These are phyloP conservation scores for Dusona sp. DNA, from an alignment of 2,888 invertebrate species.

Conservation along the genomic window DNA sequence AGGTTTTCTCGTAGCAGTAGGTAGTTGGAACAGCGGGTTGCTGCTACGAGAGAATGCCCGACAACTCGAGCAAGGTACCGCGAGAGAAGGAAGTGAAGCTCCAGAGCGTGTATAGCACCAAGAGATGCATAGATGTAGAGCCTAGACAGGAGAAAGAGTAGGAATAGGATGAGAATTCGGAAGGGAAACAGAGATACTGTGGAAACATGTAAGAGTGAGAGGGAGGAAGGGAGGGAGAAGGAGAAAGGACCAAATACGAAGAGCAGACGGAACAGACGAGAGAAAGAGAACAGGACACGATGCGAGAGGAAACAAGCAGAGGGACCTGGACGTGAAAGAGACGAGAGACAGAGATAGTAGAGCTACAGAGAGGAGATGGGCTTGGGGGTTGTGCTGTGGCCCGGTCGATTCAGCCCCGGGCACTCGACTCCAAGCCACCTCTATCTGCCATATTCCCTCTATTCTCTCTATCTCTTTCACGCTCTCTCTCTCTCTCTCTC, in stretches of 20 bases:
- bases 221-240: neutral
- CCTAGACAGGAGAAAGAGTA: slow-evolving; percentile 25
- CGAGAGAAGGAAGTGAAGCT: slow-evolving; percentile 55
- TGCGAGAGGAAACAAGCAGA: slow-evolving; percentile 68
- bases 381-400: slow-evolving; percentile 76
- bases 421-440: slow-evolving; percentile 84
- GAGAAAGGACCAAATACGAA: slow-evolving; percentile 37
- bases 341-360: slow-evolving; percentile 60
- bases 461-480: slow-evolving; percentile 67
- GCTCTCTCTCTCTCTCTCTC: slow-evolving; percentile 69
- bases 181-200: slow-evolving; percentile 47
- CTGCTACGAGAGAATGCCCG: slow-evolving; percentile 59
- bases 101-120: slow-evolving; percentile 15
- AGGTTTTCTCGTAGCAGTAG: slow-evolving; percentile 60
- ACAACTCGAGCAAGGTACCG: slow-evolving; percentile 58
- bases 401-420: slow-evolving; percentile 84
- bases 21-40: slow-evolving; percentile 58
- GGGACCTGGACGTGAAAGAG: slow-evolving; percentile 67
- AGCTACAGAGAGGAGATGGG: slow-evolving; percentile 69
- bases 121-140: slow-evolving; percentile 28
- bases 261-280: slow-evolving; percentile 61
- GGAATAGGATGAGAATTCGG: slow-evolving; percentile 45
- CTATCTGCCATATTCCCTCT: slow-evolving; percentile 83
- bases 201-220: slow-evolving; percentile 27
- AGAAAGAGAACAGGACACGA: slow-evolving; percentile 49